Percentiles rank a stretch among this genome's conserved stretches.
phyloP scores from a whole-genome alignment of 2,113 vertebrate genomes.

The Podarcis cretensis region DNA sequence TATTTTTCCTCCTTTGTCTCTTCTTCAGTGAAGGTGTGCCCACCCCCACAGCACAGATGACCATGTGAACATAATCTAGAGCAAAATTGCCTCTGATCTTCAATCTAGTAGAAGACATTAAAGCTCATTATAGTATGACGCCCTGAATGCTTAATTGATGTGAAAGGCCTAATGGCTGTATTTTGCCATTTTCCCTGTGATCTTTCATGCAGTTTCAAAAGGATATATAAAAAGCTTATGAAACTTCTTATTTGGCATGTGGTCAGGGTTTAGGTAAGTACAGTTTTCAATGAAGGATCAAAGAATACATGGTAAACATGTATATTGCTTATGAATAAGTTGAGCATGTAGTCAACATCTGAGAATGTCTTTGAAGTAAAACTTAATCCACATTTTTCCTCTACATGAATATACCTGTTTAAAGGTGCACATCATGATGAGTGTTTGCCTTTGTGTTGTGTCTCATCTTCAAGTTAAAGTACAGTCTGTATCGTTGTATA shows the following conservation, averaged over 20 bases:
- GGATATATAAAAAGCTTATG: slow-evolving; percentile 32
- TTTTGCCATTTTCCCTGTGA: slow-evolving; percentile 67
- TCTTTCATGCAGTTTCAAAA: slow-evolving; percentile 57
- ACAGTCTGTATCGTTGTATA: background rate
- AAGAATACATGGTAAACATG: slow-evolving; percentile 41
- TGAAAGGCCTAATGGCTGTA: slow-evolving; percentile 55
- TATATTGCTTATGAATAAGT: slow-evolving; percentile 67
- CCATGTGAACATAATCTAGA: background rate
- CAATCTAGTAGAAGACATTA: slow-evolving; percentile 48
- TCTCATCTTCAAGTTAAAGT: background rate
- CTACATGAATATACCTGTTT: slow-evolving; percentile 21
- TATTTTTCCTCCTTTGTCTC: background rate
- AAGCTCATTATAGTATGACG: slow-evolving; percentile 44
- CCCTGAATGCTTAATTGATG: slow-evolving; percentile 55
- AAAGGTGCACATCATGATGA: slow-evolving; percentile 44
- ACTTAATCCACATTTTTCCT: slow-evolving; percentile 24
- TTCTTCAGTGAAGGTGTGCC: background rate
- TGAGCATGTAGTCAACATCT: slow-evolving; percentile 68
- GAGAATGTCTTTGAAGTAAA: slow-evolving; percentile 58
- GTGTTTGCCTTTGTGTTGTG: slow-evolving; percentile 38
- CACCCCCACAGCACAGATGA: background rate
- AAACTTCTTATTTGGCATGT: slow-evolving; percentile 40
- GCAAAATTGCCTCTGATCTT: slow-evolving; percentile 22
- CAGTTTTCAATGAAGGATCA: slow-evolving; percentile 43
- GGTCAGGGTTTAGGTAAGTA: slow-evolving; percentile 42